Percentiles rank a stretch among this genome's conserved stretches.
These are phyloP conservation scores for Dione juno DNA, from an alignment of 2,888 invertebrate genomes.

Conservation along the genomic window DNA sequence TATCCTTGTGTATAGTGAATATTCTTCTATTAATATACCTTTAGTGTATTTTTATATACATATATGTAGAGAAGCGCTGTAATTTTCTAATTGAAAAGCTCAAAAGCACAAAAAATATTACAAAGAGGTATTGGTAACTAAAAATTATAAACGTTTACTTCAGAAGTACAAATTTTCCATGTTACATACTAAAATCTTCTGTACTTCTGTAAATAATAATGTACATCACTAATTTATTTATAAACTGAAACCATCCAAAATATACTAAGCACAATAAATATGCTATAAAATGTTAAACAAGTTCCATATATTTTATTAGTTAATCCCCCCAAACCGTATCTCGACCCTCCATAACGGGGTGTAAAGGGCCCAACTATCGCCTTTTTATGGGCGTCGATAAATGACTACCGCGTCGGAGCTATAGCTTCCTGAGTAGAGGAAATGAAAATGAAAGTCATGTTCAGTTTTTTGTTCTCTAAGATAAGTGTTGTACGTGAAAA, in stretches of 20 bases:
- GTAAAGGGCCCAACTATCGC: constrained; percentile 57
- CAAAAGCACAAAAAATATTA: no score
- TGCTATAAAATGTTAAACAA: constrained; percentile 35
- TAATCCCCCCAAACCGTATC: constrained; percentile 41
- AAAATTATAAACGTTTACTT: no score
- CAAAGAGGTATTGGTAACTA: no score
- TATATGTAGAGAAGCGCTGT: no score
- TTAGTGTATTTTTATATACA: no score
- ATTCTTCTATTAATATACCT: no score
- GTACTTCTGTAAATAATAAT: no score
- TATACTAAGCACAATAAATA: constrained; percentile 29
- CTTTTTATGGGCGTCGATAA: constrained; percentile 60
- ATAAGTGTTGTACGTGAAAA: constrained; percentile 47
- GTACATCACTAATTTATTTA: background rate
- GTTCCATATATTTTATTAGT: constrained; percentile 39
- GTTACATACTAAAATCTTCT: no score
- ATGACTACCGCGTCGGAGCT: constrained; percentile 44
- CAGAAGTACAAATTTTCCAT: no score
- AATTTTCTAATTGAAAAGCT: no score
- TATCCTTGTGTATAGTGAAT: no score
- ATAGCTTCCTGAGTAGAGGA: constrained; percentile 50
- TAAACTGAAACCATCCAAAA: background rate
- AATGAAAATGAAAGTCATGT: constrained; percentile 49
- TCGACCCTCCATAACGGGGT: constrained; percentile 46
- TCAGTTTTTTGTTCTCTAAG: constrained; percentile 46